Conservation (phyloP, 2,888 invertebrate genomes). For the Ephialtes manifestator region DNA sequence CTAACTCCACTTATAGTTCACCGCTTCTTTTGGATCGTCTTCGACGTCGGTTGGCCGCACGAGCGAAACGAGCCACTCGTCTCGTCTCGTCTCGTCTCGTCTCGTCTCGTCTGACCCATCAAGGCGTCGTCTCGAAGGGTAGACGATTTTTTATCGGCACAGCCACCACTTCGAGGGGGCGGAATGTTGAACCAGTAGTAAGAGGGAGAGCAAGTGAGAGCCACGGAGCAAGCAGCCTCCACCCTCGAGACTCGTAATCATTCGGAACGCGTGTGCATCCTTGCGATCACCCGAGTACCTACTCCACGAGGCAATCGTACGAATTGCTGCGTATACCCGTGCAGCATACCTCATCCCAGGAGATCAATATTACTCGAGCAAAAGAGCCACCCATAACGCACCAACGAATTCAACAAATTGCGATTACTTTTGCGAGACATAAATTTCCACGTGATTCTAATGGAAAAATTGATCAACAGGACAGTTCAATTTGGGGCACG, state of each 20-base stretch:
- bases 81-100: conserved; percentile 20
- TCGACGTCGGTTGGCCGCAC: conserved; percentile 41
- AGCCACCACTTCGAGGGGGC: conserved; percentile 1
- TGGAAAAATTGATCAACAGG: conserved; percentile 6
- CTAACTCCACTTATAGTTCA: conserved; percentile 34
- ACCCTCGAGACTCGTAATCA: conserved; percentile 48
- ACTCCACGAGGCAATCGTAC: conserved; percentile 17
- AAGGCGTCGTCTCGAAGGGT: conserved; percentile 42
- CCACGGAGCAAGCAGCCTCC: not conserved
- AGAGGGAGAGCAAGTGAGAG: not conserved
- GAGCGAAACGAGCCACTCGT: conserved; percentile 52
- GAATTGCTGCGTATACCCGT: conserved; percentile 15
- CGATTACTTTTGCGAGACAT: conserved; percentile 18
- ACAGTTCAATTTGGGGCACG: not conserved
- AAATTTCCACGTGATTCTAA: not conserved
- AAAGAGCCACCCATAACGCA: conserved; percentile 12
- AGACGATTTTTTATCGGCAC: conserved; percentile 51
- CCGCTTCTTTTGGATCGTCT: conserved; percentile 38
- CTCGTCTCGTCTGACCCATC: conserved; percentile 37
- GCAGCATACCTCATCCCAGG: not conserved
- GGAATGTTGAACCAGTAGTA: not conserved
- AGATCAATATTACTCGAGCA: conserved; percentile 20
- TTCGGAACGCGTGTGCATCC: conserved; percentile 51
- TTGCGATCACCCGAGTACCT: conserved; percentile 23
- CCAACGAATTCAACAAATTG: conserved; percentile 21